Percentiles rank a stretch among this genome's conserved stretches.
These are phyloP conservation scores for Lithobates sylvaticus DNA, from an alignment of 2,797 vertebrate species.

Conservation along the genomic window DNA sequence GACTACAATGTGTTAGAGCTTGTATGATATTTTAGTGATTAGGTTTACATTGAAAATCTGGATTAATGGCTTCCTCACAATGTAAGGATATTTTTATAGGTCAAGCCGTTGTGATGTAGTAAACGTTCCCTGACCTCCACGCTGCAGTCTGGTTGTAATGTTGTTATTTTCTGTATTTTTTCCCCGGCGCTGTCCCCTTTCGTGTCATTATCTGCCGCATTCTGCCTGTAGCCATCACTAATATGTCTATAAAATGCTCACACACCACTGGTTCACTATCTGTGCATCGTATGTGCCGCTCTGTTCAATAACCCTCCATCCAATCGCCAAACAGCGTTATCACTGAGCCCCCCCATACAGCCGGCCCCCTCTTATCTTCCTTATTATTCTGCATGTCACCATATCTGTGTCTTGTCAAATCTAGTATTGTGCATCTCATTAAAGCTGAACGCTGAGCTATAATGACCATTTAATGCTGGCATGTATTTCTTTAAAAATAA, in stretches of 20 bases:
- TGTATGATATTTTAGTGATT: too few species aligned
- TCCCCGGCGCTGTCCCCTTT: not conserved
- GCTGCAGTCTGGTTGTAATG: not conserved
- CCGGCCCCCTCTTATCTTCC: not conserved
- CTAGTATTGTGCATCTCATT: not conserved
- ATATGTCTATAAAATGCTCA: slow-evolving; percentile 32
- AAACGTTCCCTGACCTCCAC: too few species aligned
- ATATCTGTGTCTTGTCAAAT: not conserved
- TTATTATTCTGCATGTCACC: not conserved
- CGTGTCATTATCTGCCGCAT: slow-evolving; percentile 9
- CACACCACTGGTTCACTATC: slow-evolving; percentile 12
- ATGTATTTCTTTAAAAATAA: not conserved
- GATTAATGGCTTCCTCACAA: too few species aligned
- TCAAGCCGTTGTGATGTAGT: too few species aligned
- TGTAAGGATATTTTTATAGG: too few species aligned
- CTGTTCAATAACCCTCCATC: not conserved
- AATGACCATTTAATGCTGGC: too few species aligned
- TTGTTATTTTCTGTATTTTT: not conserved
- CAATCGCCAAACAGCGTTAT: not conserved
- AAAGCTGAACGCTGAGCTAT: too few species aligned
- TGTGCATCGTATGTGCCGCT: too few species aligned
- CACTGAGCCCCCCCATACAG: not conserved
- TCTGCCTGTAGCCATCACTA: slow-evolving; percentile 13
- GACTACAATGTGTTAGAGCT: too few species aligned
- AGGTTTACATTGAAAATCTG: too few species aligned